Conservation (phyloP, 2,888 invertebrate species). For the Plagodis pulveraria region DNA sequence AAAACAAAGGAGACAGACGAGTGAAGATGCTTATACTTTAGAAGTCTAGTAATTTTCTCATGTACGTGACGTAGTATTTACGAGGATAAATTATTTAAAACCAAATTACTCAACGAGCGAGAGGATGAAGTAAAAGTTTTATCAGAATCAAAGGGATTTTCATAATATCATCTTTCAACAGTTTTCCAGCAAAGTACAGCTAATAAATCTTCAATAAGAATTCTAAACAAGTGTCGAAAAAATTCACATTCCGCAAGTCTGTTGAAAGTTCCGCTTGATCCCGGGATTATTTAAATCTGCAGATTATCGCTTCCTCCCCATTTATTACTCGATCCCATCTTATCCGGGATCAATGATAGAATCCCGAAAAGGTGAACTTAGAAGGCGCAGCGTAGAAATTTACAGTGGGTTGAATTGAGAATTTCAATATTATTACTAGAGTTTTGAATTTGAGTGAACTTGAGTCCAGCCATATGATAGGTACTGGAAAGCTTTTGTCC, state of each 20-base stretch:
- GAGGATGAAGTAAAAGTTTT: no score
- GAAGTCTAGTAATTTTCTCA: no score
- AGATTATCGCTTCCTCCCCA: conserved; percentile 52
- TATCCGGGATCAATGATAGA: conserved; percentile 53
- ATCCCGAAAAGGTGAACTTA: conserved; percentile 45
- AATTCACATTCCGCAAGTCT: conserved; percentile 45
- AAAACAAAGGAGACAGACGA: no score
- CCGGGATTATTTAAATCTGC: conserved; percentile 53
- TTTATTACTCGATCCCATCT: conserved; percentile 55
- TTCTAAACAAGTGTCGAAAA: conserved; percentile 44
- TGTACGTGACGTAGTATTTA: no score
- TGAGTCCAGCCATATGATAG: not conserved
- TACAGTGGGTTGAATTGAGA: conserved; percentile 3
- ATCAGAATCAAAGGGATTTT: no score
- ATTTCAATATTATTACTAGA: not conserved
- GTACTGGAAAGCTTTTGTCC: not conserved
- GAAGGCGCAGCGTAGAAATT: conserved; percentile 18
- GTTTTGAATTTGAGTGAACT: no score
- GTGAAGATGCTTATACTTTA: no score
- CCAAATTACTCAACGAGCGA: no score
- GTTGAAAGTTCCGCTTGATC: conserved; percentile 44
- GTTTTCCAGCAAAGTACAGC: conserved; percentile 8
- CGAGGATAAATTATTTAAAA: no score
- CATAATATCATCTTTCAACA: not conserved
- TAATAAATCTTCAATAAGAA: conserved; percentile 38